Conservation (phyloP, 2,113 vertebrate genomes). For the Xyrauchen texanus region DNA sequence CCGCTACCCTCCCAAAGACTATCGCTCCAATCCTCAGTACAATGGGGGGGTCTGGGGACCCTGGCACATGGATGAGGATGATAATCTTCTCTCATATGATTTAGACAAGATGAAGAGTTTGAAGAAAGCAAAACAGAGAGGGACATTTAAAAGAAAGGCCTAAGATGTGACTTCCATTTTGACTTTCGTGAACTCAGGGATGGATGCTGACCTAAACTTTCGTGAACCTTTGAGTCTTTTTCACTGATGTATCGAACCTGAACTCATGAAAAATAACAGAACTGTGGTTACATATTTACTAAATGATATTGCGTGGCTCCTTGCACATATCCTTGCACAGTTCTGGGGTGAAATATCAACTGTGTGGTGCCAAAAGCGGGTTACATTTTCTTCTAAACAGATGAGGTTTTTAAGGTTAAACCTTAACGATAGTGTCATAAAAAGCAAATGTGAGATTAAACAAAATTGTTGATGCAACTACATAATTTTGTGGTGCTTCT, state of each 20-base stretch:
- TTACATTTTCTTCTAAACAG: no score
- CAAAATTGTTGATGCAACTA: no score
- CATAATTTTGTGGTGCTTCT: no score
- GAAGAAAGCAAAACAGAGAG: constrained; percentile 75
- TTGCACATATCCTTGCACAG: no score
- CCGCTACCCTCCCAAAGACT: constrained; percentile 90
- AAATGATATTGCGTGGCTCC: no score
- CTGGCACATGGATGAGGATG: constrained; percentile 86
- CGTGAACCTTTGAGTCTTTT: constrained; percentile 38
- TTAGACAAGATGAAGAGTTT: constrained; percentile 61
- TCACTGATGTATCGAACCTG: constrained; percentile 37
- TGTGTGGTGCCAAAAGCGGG: no score
- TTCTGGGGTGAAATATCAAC: no score
- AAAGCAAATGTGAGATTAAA: no score
- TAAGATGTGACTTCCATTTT: constrained; percentile 37
- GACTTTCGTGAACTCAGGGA: constrained; percentile 67
- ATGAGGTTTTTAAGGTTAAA: no score
- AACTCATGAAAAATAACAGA: no score
- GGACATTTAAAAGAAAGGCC: constrained; percentile 73
- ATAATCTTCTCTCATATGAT: constrained; percentile 68
- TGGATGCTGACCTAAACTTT: constrained; percentile 50
- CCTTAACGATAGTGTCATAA: no score
- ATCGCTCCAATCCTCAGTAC: constrained; percentile 91
- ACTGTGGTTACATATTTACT: no score
- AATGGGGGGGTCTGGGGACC: constrained; percentile 96